A percentile compares a stretch with the other conserved stretches of the same genome.
These are phyloP conservation scores for Ptilodon capucinus DNA, from an alignment of 2,888 invertebrate genomes.

Conservation along the genomic window DNA sequence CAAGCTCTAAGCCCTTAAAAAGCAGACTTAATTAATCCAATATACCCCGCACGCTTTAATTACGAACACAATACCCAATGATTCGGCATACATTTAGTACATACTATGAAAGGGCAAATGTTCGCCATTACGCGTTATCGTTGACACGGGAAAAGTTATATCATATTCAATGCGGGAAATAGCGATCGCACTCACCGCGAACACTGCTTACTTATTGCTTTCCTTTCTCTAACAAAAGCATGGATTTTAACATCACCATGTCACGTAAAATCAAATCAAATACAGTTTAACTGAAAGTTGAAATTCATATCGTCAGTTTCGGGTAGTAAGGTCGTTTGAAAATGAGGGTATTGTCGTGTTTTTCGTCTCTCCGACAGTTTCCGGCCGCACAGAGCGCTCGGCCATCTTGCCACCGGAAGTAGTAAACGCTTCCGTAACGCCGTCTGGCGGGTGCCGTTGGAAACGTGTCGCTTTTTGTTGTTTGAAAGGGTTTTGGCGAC, in stretches of 20 bases:
- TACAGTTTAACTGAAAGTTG: rapidly evolving
- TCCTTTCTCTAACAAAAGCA: constrained; percentile 32
- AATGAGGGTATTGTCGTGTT: constrained; percentile 51
- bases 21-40: too few relatives aligned
- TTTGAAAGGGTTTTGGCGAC: constrained; percentile 36
- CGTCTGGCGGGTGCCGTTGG: constrained; percentile 55
- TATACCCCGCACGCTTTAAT: not conserved
- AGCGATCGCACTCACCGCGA: constrained; percentile 69
- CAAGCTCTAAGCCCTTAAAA: too few relatives aligned
- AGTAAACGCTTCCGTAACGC: constrained; percentile 79
- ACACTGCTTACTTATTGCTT: constrained; percentile 59
- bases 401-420: constrained; percentile 81
- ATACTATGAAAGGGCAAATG: constrained; percentile 53
- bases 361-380: constrained; percentile 67
- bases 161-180: constrained; percentile 74
- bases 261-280: constrained; percentile 5
- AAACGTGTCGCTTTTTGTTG: constrained; percentile 53
- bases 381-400: constrained; percentile 69
- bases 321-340: constrained; percentile 17
- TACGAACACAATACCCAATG: not conserved
- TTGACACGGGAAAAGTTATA: constrained; percentile 70
- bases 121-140: constrained; percentile 67
- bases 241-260: constrained; percentile 2
- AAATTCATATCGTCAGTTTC: not conserved
- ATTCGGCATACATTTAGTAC: not conserved